Conservation (phyloP, 2,113 vertebrate species). For the Phalacrocorax pelagicus region DNA sequence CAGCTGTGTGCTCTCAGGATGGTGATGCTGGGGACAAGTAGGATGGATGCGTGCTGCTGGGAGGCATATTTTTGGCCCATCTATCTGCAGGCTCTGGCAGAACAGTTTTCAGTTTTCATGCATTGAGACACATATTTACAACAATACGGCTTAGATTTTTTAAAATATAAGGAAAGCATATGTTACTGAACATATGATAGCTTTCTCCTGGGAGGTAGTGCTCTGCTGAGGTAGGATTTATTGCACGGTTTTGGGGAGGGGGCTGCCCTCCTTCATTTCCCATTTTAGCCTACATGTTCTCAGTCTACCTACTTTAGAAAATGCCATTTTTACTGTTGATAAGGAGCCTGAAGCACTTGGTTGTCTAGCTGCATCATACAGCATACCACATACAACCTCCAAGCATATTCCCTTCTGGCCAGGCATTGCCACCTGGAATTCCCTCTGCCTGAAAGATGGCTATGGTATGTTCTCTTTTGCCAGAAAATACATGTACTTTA, state of each 20-base stretch:
- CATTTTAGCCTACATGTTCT: background rate
- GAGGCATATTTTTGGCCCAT: background rate
- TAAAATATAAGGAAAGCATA: fast-evolving
- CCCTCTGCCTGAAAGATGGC: background rate
- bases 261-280: background rate
- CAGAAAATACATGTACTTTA: background rate
- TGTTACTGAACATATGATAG: background rate
- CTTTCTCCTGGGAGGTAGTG: background rate
- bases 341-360: background rate
- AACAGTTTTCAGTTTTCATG: background rate
- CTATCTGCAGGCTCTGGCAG: background rate
- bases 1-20: fast-evolving
- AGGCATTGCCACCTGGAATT: background rate
- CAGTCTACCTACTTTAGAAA: background rate
- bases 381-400: background rate
- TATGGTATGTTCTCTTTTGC: background rate
- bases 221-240: background rate
- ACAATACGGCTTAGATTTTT: background rate
- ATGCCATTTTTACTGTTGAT: background rate
- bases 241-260: background rate
- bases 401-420: background rate
- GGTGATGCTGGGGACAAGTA: background rate
- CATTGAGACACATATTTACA: background rate
- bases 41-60: background rate
- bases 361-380: background rate